Evolutionary conservation across 2,113 vertebrate genomes (phyloP).

Genomic region (Butorides virescens): DNA sequence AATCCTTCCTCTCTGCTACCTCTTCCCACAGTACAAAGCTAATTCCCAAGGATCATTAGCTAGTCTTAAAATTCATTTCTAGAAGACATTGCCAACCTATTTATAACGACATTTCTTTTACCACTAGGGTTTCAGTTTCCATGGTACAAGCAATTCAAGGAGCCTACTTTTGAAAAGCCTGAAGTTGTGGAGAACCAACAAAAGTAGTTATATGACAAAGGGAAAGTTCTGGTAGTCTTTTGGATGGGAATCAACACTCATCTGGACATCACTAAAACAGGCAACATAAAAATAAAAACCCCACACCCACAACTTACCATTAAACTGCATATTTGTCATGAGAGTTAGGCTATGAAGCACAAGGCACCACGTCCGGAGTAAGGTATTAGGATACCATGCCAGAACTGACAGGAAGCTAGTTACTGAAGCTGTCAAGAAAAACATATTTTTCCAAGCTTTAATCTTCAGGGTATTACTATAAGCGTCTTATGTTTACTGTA

Average conservation of each 20-base stretch:
- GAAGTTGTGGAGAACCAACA: neutral
- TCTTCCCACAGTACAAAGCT: neutral
- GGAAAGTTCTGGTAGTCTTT: neutral
- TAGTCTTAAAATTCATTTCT: neutral
- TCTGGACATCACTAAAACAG: neutral
- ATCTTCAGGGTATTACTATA: neutral
- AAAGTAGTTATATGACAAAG: neutral
- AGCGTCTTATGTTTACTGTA: neutral
- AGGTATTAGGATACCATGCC: constrained; percentile 97
- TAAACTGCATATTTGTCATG: constrained; percentile 97
- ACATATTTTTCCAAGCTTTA: neutral
- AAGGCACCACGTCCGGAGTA: constrained; percentile 95
- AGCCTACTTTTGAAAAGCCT: neutral
- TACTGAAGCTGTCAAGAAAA: constrained; percentile 85
- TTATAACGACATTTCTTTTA: neutral
- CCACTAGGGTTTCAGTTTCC: neutral
- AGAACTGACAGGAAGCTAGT: constrained; percentile 94
- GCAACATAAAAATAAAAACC: neutral
- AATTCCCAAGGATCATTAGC: neutral
- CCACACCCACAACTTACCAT: constrained; percentile 78
- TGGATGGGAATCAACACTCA: neutral
- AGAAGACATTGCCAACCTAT: neutral
- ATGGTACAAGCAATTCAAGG: neutral
- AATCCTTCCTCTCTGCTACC: neutral
- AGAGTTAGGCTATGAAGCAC: constrained; percentile 97